phyloP scores from a whole-genome alignment of 2,113 vertebrate species.

The Carlito syrichta region DNA sequence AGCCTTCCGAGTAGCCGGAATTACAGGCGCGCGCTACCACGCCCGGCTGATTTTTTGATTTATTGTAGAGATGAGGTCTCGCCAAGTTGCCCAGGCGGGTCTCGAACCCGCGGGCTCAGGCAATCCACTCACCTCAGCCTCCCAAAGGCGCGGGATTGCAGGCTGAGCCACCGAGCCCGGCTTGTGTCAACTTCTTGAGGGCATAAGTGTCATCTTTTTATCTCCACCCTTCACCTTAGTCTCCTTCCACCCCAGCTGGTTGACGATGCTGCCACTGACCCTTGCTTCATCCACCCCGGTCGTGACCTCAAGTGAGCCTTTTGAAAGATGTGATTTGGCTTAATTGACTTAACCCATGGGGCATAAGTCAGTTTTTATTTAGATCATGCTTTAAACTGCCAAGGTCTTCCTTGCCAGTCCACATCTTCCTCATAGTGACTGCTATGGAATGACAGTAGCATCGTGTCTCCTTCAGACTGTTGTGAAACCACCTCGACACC shows the following conservation, averaged over 20 bases:
- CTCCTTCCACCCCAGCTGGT: not conserved
- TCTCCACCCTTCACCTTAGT: not conserved
- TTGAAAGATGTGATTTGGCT: not conserved
- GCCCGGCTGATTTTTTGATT: no score
- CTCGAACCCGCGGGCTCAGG: no score
- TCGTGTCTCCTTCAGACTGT: not conserved
- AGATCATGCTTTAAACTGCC: not conserved
- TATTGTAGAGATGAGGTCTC: no score
- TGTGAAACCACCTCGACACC: not conserved
- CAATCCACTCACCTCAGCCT: no score
- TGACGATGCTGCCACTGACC: not conserved
- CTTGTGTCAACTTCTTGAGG: not conserved
- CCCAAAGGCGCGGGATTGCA: no score
- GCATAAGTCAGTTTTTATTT: not conserved
- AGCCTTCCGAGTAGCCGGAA: no score
- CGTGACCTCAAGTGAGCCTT: not conserved
- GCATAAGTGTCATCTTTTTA: not conserved
- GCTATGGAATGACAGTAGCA: not conserved
- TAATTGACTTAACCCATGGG: not conserved
- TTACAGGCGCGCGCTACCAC: no score
- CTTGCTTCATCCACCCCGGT: not conserved
- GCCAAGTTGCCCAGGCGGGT: no score
- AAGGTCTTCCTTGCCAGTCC: not conserved
- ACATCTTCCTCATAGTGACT: not conserved
- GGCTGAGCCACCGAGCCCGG: no score